A percentile compares a stretch with the other conserved stretches of the same genome.
Conservation (phyloP, 1,140 invertebrate genomes). For the Zaprionus davidi region DNA sequence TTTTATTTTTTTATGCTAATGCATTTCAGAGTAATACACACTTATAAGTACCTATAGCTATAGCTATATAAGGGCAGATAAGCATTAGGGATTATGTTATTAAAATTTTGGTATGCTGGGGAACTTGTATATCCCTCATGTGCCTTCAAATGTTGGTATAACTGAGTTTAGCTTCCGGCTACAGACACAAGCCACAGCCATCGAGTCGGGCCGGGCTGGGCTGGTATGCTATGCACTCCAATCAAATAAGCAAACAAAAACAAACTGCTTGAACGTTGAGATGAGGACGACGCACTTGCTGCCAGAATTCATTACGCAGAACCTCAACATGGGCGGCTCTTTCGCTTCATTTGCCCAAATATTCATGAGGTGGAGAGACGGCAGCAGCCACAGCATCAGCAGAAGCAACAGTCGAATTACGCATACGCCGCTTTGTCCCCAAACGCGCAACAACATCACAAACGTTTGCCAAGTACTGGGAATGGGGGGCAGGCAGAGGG, state of each 20-base stretch:
- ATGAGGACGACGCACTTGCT: constrained; percentile 34
- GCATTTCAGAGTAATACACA: not conserved
- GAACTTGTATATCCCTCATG: constrained; percentile 1
- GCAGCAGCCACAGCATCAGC: constrained; percentile 13
- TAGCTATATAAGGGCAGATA: not conserved
- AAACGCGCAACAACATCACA: constrained; percentile 42
- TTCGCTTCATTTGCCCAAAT: constrained; percentile 46
- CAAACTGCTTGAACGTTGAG: constrained; percentile 16
- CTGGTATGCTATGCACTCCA: constrained; percentile 36
- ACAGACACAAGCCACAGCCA: constrained; percentile 34
- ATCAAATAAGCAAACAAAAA: constrained; percentile 62
- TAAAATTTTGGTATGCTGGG: constrained; percentile 5
- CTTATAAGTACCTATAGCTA: not conserved
- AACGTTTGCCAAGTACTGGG: not conserved
- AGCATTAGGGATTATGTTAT: constrained; percentile 16
- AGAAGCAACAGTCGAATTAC: constrained; percentile 50
- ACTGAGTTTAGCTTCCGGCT: constrained; percentile 48
- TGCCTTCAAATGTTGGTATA: constrained; percentile 28
- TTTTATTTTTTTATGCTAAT: not conserved
- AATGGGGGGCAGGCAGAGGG: not conserved
- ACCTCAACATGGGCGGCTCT: constrained; percentile 7
- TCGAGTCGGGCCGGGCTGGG: not conserved
- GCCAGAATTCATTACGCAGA: constrained; percentile 58
- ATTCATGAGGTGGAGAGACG: constrained; percentile 50
- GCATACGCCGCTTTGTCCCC: constrained; percentile 60